Percentiles rank a stretch among this genome's conserved stretches.
These are phyloP conservation scores for Pluvialis apricaria DNA, from an alignment of 2,113 vertebrate species.

Conservation along the genomic window DNA sequence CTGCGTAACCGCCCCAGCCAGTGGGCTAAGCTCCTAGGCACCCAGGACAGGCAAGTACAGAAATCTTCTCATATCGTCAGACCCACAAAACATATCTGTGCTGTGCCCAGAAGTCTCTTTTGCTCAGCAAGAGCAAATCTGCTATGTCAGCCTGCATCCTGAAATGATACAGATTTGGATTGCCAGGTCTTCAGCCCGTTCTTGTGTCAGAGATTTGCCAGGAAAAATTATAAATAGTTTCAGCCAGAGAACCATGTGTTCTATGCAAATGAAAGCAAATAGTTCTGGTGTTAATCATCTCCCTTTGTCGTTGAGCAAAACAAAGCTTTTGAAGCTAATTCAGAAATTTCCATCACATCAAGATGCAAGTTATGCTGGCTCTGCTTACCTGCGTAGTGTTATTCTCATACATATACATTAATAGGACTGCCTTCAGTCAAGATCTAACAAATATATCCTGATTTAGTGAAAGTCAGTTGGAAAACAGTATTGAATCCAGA, in stretches of 20 bases:
- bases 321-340: constrained; percentile 1
- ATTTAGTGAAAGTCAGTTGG: neutral
- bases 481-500: neutral
- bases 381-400: neutral
- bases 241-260: neutral
- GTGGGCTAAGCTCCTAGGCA: neutral
- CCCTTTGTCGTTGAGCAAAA: neutral
- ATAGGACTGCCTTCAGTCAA: neutral
- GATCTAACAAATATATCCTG: neutral
- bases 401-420: neutral
- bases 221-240: neutral
- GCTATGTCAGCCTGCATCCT: neutral
- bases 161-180: neutral
- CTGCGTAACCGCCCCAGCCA: neutral
- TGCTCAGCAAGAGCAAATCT: neutral
- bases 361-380: neutral
- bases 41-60: neutral
- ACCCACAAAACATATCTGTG: neutral
- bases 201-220: neutral
- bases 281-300: constrained; percentile 5
- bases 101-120: neutral
- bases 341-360: neutral
- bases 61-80: neutral
- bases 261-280: constrained; percentile 7
- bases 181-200: neutral